A percentile compares a stretch with the other conserved stretches of the same genome.
Evolutionary conservation across 2,888 invertebrate genomes (phyloP).

Genomic region (Coleophora flavipennella): DNA sequence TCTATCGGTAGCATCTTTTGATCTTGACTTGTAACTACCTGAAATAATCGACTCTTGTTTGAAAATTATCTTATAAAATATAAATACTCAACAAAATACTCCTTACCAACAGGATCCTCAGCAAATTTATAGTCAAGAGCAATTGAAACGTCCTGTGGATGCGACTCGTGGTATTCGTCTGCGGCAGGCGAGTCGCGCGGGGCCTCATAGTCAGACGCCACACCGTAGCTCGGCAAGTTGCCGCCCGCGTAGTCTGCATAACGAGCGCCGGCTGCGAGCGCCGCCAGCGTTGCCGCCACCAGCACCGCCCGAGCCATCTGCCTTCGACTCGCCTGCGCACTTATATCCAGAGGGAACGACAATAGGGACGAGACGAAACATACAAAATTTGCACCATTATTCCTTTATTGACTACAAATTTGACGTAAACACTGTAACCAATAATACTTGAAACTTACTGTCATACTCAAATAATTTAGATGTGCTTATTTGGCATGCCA

Average conservation of each 20-base stretch:
- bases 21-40: conserved; percentile 24
- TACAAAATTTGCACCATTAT: conserved; percentile 39
- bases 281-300: conserved; percentile 23
- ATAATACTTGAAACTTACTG: too few species aligned
- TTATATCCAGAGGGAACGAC: conserved; percentile 13
- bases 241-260: conserved; percentile 44
- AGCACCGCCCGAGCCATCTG: conserved; percentile 18
- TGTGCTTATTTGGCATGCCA: too few species aligned
- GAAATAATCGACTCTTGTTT: conserved; percentile 12
- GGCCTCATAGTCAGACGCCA: conserved; percentile 30
- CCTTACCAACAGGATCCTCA: conserved; percentile 29
- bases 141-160: conserved; percentile 36
- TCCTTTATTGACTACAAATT: conserved; percentile 48
- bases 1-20: conserved; percentile 5
- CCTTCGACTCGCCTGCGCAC: conserved; percentile 3
- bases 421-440: conserved; percentile 39
- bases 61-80: too few species aligned
- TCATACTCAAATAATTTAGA: too few species aligned
- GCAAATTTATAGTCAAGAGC: conserved; percentile 50
- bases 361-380: conserved; percentile 14
- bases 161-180: conserved; percentile 24
- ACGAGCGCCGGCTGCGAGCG: conserved; percentile 23
- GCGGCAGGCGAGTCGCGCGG: conserved; percentile 16
- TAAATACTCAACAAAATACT: too few species aligned
- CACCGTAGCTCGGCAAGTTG: conserved; percentile 48